Base-by-base conservation (phyloP, 2,797 vertebrate species). In the Mormyrops attenuatus region DNA sequence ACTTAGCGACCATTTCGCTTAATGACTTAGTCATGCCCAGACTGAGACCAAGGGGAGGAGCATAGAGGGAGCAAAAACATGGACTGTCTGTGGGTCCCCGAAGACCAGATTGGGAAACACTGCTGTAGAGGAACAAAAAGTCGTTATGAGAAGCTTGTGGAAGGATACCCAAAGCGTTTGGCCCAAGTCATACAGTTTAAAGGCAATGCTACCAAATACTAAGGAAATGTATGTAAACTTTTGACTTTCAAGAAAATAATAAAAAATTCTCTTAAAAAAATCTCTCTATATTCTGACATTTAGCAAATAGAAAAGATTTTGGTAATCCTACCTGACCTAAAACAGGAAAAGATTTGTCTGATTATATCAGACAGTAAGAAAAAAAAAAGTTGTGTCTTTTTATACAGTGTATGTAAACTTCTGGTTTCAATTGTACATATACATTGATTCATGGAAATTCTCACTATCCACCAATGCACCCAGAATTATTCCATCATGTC, bases 401-500 rank as follows among this genome's bases (percentile, higher is more conserved):
- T 30, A 30, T 30, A 30, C 26, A 30, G 26, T n/a, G n/a, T 52
- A 13, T 9, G 11, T 52, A 57, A 20, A 57, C n/a, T 20, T 57
- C 3, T n/a, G 20, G 2, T 6, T 20, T 57, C n/a, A 17, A n/a
- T 5, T n/a, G n/a, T 44, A 80, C 38, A 63, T 63, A 22, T 26
- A 63, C 57, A 63, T 8, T 50, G 7, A 44, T 44, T 49, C 7
- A 20, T 22, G 84, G 55, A 85, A 84, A 49, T 11, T 84, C 8
- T 44, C 41, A 85, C 44, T 30, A 15, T 15, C 44, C 49, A 63
- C 63, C 85, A n/a, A 22, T 13, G 53, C 38, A 63, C 87, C 57
- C 41, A 66, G n/a, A 88, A 88, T 63, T 66, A 38, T 49, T 55
- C 80, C 77, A 66, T 22, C 88, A 52, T 85, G 82, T 66, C 53